Conservation (phyloP, 2,797 vertebrate species). For the Octomys mimax region DNA sequence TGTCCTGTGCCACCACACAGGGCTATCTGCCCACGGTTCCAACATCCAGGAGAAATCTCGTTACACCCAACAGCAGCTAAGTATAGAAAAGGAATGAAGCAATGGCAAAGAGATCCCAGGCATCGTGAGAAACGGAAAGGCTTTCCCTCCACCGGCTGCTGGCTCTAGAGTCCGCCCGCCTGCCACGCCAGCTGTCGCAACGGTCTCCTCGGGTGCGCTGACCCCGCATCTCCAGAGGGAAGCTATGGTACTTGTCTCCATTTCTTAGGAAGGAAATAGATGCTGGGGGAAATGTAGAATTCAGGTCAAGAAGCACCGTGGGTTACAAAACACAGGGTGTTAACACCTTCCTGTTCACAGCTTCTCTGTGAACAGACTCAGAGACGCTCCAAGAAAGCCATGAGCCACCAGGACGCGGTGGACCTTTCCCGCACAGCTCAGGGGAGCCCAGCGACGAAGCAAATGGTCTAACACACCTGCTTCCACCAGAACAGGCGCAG, state of each 20-base stretch:
- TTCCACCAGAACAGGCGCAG: not conserved
- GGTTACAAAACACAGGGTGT: not conserved
- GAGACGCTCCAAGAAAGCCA: not conserved
- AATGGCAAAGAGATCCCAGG: not conserved
- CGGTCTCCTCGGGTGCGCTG: not conserved
- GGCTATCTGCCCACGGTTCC: rapidly evolving
- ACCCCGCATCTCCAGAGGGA: not conserved
- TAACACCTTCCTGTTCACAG: not conserved
- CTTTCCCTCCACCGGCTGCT: not conserved
- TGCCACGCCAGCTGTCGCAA: not conserved
- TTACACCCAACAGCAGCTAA: not conserved
- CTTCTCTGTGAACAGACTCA: not conserved
- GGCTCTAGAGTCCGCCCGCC: not conserved
- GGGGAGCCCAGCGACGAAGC: not conserved
- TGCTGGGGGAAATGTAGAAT: too few relatives aligned
- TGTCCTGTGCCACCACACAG: not conserved
- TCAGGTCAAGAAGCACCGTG: not conserved
- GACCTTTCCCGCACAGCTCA: not conserved
- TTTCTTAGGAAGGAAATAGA: not conserved
- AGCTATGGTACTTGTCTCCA: not conserved
- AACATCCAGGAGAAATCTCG: not conserved
- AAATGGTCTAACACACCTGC: rapidly evolving
- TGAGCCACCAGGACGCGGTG: not conserved
- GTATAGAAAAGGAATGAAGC: not conserved
- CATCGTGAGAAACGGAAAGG: not conserved